Evolutionary conservation across 2,797 vertebrate genomes (phyloP).

Genomic region (Rhadinocentrus ornatus): DNA sequence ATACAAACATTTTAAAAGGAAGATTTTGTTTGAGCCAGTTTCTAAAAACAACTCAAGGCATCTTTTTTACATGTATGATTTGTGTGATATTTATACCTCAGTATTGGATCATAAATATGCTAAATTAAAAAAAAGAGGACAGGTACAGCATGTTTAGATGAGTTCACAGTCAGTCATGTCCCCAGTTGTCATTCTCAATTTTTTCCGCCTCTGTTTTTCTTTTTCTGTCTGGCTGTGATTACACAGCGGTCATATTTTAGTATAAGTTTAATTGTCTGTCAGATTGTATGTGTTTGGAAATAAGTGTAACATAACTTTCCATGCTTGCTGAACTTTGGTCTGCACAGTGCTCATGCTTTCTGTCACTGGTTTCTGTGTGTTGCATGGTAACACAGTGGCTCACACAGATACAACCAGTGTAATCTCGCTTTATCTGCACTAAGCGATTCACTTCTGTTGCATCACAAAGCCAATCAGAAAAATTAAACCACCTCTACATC

Average conservation of each 20-base stretch:
- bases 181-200: conserved; percentile 59
- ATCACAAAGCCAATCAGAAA: conserved; percentile 13
- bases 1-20: neutral
- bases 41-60: neutral
- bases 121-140: conserved; percentile 16
- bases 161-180: conserved; percentile 51
- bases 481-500: neutral
- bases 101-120: conserved; percentile 4
- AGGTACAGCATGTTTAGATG: conserved; percentile 18
- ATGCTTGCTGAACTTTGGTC: conserved; percentile 41
- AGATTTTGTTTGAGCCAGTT: neutral
- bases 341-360: conserved; percentile 25
- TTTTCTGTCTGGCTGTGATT: conserved; percentile 58
- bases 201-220: conserved; percentile 62
- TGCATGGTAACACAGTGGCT: conserved; percentile 34
- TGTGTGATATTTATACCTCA: neutral
- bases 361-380: conserved; percentile 25
- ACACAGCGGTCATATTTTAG: conserved; percentile 48
- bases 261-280: conserved; percentile 43
- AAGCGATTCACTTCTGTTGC: neutral
- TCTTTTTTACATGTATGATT: neutral
- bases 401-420: conserved; percentile 26
- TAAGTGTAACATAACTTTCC: conserved; percentile 44
- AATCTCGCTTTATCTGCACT: conserved; percentile 21
- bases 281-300: conserved; percentile 56